phyloP scores from a whole-genome alignment of 2,888 invertebrate species.

The Calliphora vomitoria region DNA sequence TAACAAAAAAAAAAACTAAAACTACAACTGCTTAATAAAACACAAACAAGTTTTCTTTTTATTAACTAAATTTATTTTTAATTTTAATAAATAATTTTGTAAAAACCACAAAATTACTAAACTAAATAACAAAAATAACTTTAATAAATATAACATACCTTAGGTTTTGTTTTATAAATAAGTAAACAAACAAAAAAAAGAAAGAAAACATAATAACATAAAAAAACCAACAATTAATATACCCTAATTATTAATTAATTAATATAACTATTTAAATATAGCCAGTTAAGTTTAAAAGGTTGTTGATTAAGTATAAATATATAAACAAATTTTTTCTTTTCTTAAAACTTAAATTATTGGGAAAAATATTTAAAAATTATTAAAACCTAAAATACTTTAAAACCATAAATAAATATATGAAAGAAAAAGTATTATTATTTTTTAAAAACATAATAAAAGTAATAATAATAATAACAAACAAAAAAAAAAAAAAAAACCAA shows the following conservation, averaged over 20 bases:
- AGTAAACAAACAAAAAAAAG: too few relatives aligned
- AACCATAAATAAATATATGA: neutral
- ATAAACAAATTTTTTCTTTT: conserved; percentile 49
- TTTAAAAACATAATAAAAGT: conserved; percentile 36
- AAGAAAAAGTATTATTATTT: conserved; percentile 53
- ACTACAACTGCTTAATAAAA: conserved; percentile 17
- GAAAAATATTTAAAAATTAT: conserved; percentile 72
- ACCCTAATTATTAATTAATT: conserved; percentile 31
- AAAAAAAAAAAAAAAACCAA: too few relatives aligned
- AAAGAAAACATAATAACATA: neutral
- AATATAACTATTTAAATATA: conserved; percentile 38
- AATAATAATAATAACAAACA: conserved; percentile 42
- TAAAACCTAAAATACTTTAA: conserved; percentile 49
- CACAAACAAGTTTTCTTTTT: neutral
- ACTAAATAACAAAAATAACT: too few relatives aligned
- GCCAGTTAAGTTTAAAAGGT: conserved; percentile 67
- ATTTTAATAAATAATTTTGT: too few relatives aligned
- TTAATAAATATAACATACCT: conserved; percentile 14
- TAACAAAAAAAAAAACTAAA: conserved; percentile 13
- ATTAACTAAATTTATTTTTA: conserved; percentile 6
- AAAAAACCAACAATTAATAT: conserved; percentile 38
- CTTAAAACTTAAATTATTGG: conserved; percentile 47
- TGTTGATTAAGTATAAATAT: conserved; percentile 61
- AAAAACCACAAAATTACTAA: too few relatives aligned
- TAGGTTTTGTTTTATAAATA: conserved; percentile 23